A percentile compares a stretch with the other conserved stretches of the same genome.
These are phyloP conservation scores for Imbricaverruca yamaguchii DNA, from an alignment of 2,888 invertebrate species.

Conservation along the genomic window DNA sequence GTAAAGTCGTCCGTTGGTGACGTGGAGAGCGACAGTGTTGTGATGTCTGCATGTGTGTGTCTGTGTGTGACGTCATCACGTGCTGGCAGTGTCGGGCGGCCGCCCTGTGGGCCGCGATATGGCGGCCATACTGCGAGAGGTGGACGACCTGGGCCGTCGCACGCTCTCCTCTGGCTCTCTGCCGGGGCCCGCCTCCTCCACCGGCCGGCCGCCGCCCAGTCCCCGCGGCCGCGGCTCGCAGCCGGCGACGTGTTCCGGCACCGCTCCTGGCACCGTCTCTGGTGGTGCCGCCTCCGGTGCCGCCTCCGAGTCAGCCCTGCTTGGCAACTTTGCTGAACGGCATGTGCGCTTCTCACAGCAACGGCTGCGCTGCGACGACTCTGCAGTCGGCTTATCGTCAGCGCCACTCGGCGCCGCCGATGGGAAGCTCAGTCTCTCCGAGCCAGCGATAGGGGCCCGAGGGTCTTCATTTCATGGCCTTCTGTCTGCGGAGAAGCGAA, in stretches of 20 bases:
- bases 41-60: too few species aligned
- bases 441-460: not conserved
- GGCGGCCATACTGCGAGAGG: not conserved
- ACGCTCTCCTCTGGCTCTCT: conserved; percentile 5
- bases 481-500: not conserved
- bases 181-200: not conserved
- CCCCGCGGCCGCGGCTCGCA: not conserved
- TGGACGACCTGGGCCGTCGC: not conserved
- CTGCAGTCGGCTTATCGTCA: not conserved
- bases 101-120: not conserved
- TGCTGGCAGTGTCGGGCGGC: not conserved
- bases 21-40: too few species aligned
- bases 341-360: not conserved
- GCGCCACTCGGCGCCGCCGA: not conserved
- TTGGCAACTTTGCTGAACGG: not conserved
- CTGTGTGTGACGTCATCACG: too few species aligned
- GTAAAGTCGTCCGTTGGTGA: too few species aligned
- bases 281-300: not conserved
- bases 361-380: not conserved
- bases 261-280: not conserved
- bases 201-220: not conserved
- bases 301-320: conserved; percentile 8
- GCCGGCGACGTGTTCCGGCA: not conserved
- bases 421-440: not conserved
- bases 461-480: not conserved